Base-by-base conservation (phyloP, 2,888 invertebrate genomes). In the Pardosa pseudoannulata region DNA sequence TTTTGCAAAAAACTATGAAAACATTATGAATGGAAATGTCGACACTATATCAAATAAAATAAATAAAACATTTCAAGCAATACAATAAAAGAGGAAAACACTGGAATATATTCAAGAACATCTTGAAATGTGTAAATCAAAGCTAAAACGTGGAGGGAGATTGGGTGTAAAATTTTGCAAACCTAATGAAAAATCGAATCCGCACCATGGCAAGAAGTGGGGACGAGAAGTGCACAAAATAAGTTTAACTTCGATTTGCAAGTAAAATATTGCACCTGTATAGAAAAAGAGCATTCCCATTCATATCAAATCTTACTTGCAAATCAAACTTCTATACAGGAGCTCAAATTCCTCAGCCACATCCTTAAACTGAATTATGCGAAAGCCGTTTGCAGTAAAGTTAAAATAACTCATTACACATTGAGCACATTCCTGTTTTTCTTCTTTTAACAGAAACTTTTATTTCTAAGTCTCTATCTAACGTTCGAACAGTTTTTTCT, bases 301-400 rank as follows among this genome's bases (percentile, higher is more conserved):
- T 56, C 56, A 56, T 56, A 56, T 56, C 56, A 56, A 56, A 56
- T 56, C 11, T 56, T 56, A 56, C 56, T 56, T 56, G 56, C 56
- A 56, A 56, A 56, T 56, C 46, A 46, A 46, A 56, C 19, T 56
- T 23, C 23, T 56, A 56, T 56, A 56, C 11, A 56, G 5, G 23
- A 23, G 56, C 23, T 56, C 23, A 56, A 56, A 56, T 56, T 19
- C 23, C 23, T 56, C 56, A 3, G 56, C 56, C 56, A 23, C 23
- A 1, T 56, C 11, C 23, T 23, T 16, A 56, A 56, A 3, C 56
- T 56, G 1, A 56, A 23, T 46, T 46, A 46, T 16, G 11, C 2
- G 46, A 2, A 23, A 56, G 56, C 56, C 3, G 56, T 56, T 56
- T 16, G 5, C 2, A 23, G 56, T 5, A 6, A 56, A 56, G 23